These are phyloP conservation scores for Halocynthia aurantium DNA, from an alignment of 23 tunicate species.

Conservation along the genomic window DNA sequence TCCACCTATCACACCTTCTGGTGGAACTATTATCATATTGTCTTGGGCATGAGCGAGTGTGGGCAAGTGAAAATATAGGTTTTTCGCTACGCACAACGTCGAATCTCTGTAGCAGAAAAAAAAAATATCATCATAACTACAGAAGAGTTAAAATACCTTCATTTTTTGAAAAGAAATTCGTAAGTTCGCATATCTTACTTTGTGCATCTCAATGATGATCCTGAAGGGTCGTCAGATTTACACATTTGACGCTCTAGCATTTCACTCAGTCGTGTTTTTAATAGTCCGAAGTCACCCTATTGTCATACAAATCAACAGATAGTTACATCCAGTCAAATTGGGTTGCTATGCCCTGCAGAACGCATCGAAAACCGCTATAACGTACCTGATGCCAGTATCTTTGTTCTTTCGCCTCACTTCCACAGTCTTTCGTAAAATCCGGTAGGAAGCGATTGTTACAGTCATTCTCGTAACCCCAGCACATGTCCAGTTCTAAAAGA, in stretches of 20 bases:
- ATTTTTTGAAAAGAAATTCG: not conserved
- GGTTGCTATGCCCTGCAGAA: not conserved
- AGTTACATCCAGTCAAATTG: not conserved
- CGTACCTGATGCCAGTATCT: slow-evolving; percentile 23
- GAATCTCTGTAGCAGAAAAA: slow-evolving; percentile 32
- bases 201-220: slow-evolving; percentile 55
- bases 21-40: slow-evolving; percentile 48
- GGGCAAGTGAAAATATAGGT: slow-evolving; percentile 49
- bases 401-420: slow-evolving; percentile 13
- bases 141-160: too few species aligned
- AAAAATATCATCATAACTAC: not conserved
- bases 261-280: slow-evolving; percentile 34
- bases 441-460: slow-evolving; percentile 10
- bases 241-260: slow-evolving; percentile 29
- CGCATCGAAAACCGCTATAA: not conserved
- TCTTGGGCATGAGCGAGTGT: slow-evolving; percentile 13
- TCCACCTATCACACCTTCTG: slow-evolving; percentile 65
- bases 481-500: not conserved
- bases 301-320: not conserved
- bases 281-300: slow-evolving; percentile 82
- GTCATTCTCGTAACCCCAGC: slow-evolving; percentile 87
- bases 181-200: slow-evolving; percentile 17
- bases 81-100: slow-evolving; percentile 46
- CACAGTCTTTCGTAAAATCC: slow-evolving; percentile 21
- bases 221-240: slow-evolving; percentile 7